Base-by-base conservation (phyloP, 2,797 vertebrate genomes). In the Crenichthys baileyi region DNA sequence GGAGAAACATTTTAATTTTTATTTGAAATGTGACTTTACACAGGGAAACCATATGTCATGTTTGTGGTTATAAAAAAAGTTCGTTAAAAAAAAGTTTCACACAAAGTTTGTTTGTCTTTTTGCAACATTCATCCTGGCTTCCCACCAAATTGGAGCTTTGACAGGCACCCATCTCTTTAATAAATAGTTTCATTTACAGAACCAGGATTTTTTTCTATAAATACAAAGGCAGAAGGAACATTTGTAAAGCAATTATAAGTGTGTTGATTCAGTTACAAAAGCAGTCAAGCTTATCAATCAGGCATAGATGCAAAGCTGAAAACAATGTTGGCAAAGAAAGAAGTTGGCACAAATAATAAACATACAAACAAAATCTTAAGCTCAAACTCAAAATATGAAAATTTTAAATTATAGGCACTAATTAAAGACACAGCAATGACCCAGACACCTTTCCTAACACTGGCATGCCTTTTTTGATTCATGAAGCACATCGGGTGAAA, bases 351-450 rank as follows among this genome's bases (percentile, higher is more conserved):
- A 86, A 93, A 93, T 85, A 16, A 85, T 76, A 51, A 88, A 87
- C 36, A n/a, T 88, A 84, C 48, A 95, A 95, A 95, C 94, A 96
- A 95, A 93, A 93, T 91, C 95, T 94, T 94, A 96, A 94, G 95
- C 95, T 96, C 93, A 95, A 96, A 96, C 96, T 92, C 95, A 96
- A 46, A 31, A 31, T 90, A 82, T 89, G 78, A 90, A 90, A 88
- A 89, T 61, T 83, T 94, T 94, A 97, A 98, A 97, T 98, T 96
- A 98, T 97, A 99, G 98, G 98, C 98, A 99, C 98, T 98, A 96
- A 95, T 96, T 97, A 94, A 95, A 90, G 88, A 92, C 83, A 88
- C 89, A 90, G 67, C 86, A 80, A 78, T 67, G 20, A 89, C 74
- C 87, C 84, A 80, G 86, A 87, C 85, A 85, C 48, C 84, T 81